Conservation (phyloP, 1,140 invertebrate genomes). For the Papilio dardanus region DNA sequence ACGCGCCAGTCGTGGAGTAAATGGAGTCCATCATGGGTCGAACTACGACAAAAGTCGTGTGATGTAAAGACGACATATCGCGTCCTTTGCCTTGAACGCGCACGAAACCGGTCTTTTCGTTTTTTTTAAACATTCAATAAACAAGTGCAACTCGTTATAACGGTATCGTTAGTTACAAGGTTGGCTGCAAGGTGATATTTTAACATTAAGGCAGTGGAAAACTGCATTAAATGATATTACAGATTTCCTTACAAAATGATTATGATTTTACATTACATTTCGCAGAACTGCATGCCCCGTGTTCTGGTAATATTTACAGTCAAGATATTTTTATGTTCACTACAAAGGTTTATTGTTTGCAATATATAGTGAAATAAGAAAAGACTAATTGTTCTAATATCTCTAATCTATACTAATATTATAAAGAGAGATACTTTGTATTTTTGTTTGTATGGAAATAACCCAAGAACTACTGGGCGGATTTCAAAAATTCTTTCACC, state of each 20-base stretch:
- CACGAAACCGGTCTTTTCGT: conserved; percentile 1
- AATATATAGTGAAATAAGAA: neutral
- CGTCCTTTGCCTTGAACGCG: conserved; percentile 26
- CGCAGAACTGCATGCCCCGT: too few species aligned
- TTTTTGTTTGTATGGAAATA: too few species aligned
- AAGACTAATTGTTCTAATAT: too few species aligned
- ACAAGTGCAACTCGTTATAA: conserved; percentile 34
- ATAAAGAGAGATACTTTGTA: too few species aligned
- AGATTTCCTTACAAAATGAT: neutral
- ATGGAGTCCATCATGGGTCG: too few species aligned
- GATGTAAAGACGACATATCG: conserved; percentile 10
- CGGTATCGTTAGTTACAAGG: conserved; percentile 1
- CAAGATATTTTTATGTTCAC: too few species aligned
- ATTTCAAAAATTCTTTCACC: too few species aligned
- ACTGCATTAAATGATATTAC: neutral
- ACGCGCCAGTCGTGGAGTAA: neutral
- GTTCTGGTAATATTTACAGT: too few species aligned
- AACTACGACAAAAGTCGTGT: neutral
- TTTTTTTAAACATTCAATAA: conserved; percentile 21
- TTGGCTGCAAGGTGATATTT: conserved; percentile 5
- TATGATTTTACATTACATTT: neutral
- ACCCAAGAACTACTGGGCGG: too few species aligned
- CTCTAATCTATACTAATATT: too few species aligned
- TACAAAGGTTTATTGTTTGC: too few species aligned
- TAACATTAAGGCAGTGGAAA: conserved; percentile 13